These are phyloP conservation scores for Phengaris alcon DNA, from an alignment of 2,888 invertebrate genomes.

Conservation along the genomic window DNA sequence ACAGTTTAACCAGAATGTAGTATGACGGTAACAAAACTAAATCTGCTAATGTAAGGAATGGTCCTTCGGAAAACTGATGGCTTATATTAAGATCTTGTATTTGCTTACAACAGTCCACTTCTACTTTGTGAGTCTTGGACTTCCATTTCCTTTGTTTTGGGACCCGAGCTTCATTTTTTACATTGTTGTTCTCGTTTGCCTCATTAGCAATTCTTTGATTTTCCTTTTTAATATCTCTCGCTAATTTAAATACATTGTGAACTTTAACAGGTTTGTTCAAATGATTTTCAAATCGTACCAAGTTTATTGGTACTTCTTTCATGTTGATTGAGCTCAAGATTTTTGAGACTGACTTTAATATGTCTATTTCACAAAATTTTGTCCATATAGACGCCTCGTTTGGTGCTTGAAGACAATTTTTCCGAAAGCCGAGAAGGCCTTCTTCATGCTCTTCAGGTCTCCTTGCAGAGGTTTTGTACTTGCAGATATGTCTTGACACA, in stretches of 20 bases:
- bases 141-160: constrained; percentile 72
- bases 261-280: constrained; percentile 89
- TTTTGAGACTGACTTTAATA: constrained; percentile 81
- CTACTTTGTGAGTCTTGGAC: constrained; percentile 59
- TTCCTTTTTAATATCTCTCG: constrained; percentile 76
- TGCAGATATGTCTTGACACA: constrained; percentile 74
- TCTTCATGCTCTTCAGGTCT: constrained; percentile 60
- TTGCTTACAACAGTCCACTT: constrained; percentile 67
- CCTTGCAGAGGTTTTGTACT: constrained; percentile 43
- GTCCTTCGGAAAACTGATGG: constrained; percentile 91
- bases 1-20: constrained; percentile 77
- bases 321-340: constrained; percentile 48
- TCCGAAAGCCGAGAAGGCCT: constrained; percentile 87
- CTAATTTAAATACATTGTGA: constrained; percentile 90
- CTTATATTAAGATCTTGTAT: constrained; percentile 75
- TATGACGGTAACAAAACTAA: constrained; percentile 87
- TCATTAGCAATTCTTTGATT: constrained; percentile 37
- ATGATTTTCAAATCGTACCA: constrained; percentile 90
- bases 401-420: constrained; percentile 88
- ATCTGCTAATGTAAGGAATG: constrained; percentile 90
- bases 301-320: constrained; percentile 80
- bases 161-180: constrained; percentile 46
- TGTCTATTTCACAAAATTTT: constrained; percentile 92
- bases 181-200: constrained; percentile 28
- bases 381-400: constrained; percentile 94